Conservation (phyloP, 2,113 vertebrate genomes). For the Ondatra zibethicus region DNA sequence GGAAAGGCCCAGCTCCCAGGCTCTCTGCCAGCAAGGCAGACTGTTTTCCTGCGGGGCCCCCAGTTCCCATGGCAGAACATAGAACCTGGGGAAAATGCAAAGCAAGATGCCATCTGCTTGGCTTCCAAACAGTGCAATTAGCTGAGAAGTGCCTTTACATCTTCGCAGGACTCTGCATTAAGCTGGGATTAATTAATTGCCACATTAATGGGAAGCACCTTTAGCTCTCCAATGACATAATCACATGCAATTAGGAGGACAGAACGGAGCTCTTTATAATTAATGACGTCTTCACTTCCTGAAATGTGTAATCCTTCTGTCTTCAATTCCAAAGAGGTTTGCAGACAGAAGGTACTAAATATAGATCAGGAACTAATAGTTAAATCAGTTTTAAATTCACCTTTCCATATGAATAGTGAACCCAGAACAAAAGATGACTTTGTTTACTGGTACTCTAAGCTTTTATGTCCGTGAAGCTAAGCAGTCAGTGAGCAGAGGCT, state of each 20-base stretch:
- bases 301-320: slow-evolving; percentile 66
- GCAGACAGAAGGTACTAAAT: slow-evolving; percentile 65
- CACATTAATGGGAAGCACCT: slow-evolving; percentile 72
- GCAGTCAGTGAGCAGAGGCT: neutral
- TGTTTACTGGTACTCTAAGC: neutral
- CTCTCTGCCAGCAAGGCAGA: slow-evolving; percentile 34
- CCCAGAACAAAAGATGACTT: slow-evolving; percentile 45
- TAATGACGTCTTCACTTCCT: slow-evolving; percentile 72
- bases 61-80: slow-evolving; percentile 7
- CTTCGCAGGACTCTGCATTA: neutral
- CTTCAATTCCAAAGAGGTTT: slow-evolving; percentile 63
- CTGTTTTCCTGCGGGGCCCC: slow-evolving; percentile 16
- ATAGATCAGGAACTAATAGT: slow-evolving; percentile 65
- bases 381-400: slow-evolving; percentile 68
- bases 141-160: slow-evolving; percentile 40
- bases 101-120: slow-evolving; percentile 65
- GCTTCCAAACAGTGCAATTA: slow-evolving; percentile 56
- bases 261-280: slow-evolving; percentile 68
- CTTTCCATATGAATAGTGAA: slow-evolving; percentile 31
- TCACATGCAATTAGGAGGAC: slow-evolving; percentile 62
- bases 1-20: slow-evolving; percentile 31
- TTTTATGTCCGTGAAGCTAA: neutral
- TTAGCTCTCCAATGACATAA: slow-evolving; percentile 70
- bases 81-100: slow-evolving; percentile 47
- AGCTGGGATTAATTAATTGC: slow-evolving; percentile 72